Conservation (phyloP, 2,888 invertebrate genomes). For the Cinara cedri region DNA sequence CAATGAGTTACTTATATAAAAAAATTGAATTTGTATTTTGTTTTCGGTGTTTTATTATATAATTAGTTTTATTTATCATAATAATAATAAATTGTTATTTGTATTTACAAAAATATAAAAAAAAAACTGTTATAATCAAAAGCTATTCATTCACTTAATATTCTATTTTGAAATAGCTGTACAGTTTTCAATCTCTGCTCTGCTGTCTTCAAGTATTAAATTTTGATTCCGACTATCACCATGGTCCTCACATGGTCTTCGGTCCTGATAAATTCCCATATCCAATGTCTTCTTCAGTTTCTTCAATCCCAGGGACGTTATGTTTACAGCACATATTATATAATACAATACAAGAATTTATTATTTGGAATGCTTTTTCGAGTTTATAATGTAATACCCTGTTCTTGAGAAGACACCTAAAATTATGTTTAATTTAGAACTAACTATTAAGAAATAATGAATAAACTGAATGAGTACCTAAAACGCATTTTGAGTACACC, state of each 20-base stretch:
- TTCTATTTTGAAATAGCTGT: not conserved
- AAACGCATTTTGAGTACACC: constrained; percentile 38
- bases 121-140: too few species aligned
- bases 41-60: too few species aligned
- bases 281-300: not conserved
- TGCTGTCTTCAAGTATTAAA: not conserved
- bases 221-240: not conserved
- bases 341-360: not conserved
- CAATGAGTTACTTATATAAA: not conserved
- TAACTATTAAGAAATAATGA: not conserved
- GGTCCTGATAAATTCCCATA: not conserved
- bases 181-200: not conserved
- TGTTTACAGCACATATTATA: not conserved
- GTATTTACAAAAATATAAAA: too few species aligned
- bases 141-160: not conserved
- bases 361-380: not conserved
- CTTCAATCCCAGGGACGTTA: not conserved
- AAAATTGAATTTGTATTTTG: not conserved
- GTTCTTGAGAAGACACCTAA: not conserved
- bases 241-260: not conserved
- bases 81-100: too few species aligned
- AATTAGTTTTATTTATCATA: too few species aligned
- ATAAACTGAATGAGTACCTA: constrained; percentile 16
- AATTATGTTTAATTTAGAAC: not conserved
- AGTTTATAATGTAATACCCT: not conserved